Base-by-base conservation (phyloP, 2,888 invertebrate species). In the Halictus quadricinctus region DNA sequence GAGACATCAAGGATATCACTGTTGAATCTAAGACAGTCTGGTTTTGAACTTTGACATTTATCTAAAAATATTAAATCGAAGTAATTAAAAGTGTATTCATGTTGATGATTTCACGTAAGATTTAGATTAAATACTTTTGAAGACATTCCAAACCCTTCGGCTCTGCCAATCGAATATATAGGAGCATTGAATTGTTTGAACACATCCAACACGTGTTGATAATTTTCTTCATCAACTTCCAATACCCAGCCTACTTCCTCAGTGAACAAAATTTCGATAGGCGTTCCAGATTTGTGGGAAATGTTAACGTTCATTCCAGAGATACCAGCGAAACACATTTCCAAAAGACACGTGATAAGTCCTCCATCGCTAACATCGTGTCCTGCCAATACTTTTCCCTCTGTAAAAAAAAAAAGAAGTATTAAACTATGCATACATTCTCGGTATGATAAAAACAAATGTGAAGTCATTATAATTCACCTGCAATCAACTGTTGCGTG, bases 291-390 rank as follows among this genome's bases (percentile, higher is more conserved):
- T 84, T 95, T 95, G 83, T 96, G 96, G 0, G 95, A 94, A 29
- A 98, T 93, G 87, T 97, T 96, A 0, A 98, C 93, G 25, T 96
- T 95, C 25, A 98, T 92, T 1, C 99, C 99, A 89, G 97, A 96
- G 82, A 99, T 95, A 60, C 99, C 99, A 81, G 97, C 98, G 93
- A 99, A 98, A n/a, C 98, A 97, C 99, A 99, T 99, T 95, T 99
- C 99, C 83, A 99, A 93, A 0, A 98, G 94, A 90, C 98, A 98
- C 0, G 98, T 97, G 69, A 99, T 95, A 54, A 99, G 95, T 50
- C 99, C 99, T 41, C 99, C 99, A 95, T 99, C 99, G 93, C 99
- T 99, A 8, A 99, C 96, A 94, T 99, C 99, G 94, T 99, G 99
- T 0, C 99, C 99, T 8, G 99, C 96, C 58, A 97, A 93, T 15